Conservation (phyloP, 2,113 vertebrate species). For the Corythaeola cristata region DNA sequence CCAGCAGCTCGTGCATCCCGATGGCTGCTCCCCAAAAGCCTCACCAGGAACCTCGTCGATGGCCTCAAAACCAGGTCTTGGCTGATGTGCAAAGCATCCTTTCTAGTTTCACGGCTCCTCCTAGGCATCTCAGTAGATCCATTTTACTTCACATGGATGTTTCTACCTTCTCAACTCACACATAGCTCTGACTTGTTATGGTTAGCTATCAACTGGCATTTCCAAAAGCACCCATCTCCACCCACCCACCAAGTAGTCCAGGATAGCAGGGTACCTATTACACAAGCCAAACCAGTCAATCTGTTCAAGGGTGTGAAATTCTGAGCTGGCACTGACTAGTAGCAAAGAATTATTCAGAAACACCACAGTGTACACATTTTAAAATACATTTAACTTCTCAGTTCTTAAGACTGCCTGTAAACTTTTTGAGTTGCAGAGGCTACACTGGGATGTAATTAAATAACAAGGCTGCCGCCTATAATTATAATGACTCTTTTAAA, state of each 20-base stretch:
- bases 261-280: conserved; percentile 4
- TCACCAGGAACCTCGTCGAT: not conserved
- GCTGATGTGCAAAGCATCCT: not conserved
- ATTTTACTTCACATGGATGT: not conserved
- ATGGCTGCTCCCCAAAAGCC: not conserved
- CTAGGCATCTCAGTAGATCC: not conserved
- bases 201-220: conserved; percentile 21
- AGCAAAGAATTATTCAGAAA: conserved; percentile 50
- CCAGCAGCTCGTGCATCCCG: not conserved
- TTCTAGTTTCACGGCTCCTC: not conserved
- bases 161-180: not conserved
- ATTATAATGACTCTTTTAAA: conserved; percentile 1
- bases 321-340: not conserved
- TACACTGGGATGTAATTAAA: conserved; percentile 20
- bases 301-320: conserved; percentile 45
- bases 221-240: conserved; percentile 32
- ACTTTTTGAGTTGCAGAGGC: conserved; percentile 21
- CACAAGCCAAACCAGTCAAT: conserved; percentile 45
- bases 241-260: conserved; percentile 18
- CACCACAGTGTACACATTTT: not conserved
- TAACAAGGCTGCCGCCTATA: not conserved
- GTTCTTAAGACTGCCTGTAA: conserved; percentile 26
- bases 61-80: not conserved
- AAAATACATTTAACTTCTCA: conserved; percentile 39
- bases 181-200: not conserved